Evolutionary conservation across 2,113 vertebrate genomes (phyloP), one percentile per base, ranked within the genome.

Genomic region (Microcebus jonahi): DNA sequence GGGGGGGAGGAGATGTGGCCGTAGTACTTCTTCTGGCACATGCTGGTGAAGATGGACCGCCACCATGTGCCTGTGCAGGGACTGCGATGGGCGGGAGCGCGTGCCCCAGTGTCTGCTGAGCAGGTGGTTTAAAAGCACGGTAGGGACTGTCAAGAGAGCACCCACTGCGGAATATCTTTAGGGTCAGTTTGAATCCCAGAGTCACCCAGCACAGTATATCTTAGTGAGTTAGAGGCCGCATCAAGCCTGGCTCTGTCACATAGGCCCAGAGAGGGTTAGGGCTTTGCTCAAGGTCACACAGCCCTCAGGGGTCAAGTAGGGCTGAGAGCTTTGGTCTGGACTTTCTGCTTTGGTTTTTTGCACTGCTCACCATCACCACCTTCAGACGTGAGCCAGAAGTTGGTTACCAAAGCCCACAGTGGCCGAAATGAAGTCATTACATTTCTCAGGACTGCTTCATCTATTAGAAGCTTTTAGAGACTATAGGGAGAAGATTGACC

Each of bases 21-120:
- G 0, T 4, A 3, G 15, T 8, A 0, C 18, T 36, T 50, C 29
- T 14, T 25, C 10, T 23, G 34, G 71, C 39, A 25, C 2, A 1
- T 50, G 12, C 68, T 48, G 1, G 8, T 53, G 55, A 14, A 77
- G 45, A 20, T 0, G 18, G 36, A 23, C 15, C 5, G 5, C 20
- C 18, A 5, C 9, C 29, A 3, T 4, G 36, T 31, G 8, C 25
- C 68, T 20, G 9, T 8, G 36, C n/a, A 39, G 59, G 73, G 8
- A n/a, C 31, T 27, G 39, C 1, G 0, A 2, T 1, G 21, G 65
- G 6, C 14, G 13, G 31, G 61, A 53, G 39, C 4, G 3, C 36
- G 36, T 8, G 67, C 53, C 42, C 65, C 1, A 0, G 9, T n/a
- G 25, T 71, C 73, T 31, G 45, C 73, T 31, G 45, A 70, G 68